Percentiles rank a stretch among this genome's conserved stretches.
Conservation (phyloP, 1,140 invertebrate genomes). For the Anthonomus grandis region DNA sequence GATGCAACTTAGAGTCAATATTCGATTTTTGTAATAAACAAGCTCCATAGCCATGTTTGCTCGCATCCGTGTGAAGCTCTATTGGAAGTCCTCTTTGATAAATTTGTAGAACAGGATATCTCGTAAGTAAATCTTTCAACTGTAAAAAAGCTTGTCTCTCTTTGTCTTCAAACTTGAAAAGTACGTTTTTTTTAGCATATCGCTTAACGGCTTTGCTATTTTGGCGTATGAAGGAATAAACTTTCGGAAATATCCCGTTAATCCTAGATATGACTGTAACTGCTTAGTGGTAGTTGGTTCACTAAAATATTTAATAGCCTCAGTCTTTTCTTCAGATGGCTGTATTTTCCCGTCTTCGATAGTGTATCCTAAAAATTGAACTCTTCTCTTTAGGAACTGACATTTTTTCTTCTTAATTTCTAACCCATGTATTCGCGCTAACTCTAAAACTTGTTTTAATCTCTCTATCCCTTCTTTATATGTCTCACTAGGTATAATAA, state of each 20-base stretch:
- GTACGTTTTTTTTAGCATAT: constrained; percentile 11
- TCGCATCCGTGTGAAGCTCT: constrained; percentile 35
- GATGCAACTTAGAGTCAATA: constrained; percentile 48
- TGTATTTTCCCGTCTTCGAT: constrained; percentile 17
- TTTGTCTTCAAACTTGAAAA: neutral
- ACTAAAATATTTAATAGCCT: constrained; percentile 40
- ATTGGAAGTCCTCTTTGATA: constrained; percentile 36
- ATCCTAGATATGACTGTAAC: constrained; percentile 38
- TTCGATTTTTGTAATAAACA: constrained; percentile 40
- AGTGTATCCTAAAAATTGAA: constrained; percentile 20
- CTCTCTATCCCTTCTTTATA: constrained; percentile 23
- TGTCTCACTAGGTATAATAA: constrained; percentile 31
- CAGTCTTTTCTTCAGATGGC: constrained; percentile 39
- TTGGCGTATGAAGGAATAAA: constrained; percentile 37
- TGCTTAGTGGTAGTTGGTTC: constrained; percentile 37
- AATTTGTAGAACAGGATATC: constrained; percentile 44
- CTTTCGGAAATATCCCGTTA: constrained; percentile 43
- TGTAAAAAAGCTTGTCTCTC: constrained; percentile 27
- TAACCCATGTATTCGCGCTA: constrained; percentile 41
- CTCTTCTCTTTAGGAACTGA: constrained; percentile 20
- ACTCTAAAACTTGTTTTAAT: constrained; percentile 34
- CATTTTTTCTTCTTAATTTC: constrained; percentile 44
- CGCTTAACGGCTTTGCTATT: constrained; percentile 36
- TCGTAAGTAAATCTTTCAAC: constrained; percentile 23
- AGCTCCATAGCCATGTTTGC: constrained; percentile 38